Base-by-base conservation (phyloP, 2,888 invertebrate genomes). In the Blastobasis adustella region DNA sequence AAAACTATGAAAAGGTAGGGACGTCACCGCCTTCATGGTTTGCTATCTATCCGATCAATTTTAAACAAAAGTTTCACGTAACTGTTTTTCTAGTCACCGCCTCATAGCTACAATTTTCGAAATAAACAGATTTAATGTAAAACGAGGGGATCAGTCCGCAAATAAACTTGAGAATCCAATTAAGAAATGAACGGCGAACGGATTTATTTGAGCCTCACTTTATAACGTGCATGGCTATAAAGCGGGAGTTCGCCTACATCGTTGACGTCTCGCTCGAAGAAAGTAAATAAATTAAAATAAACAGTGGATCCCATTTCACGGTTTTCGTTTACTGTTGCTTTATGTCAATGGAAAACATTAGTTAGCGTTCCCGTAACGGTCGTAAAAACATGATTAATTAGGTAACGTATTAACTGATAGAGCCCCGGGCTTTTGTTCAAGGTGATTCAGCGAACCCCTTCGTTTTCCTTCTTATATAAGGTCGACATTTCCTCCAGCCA, bases 91-190 rank as follows among this genome's bases (percentile, higher is more conserved):
- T 23, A 23, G 23, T 23, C 23, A 23, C 23, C 3, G 23, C 23
- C 23, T 23, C 23, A 23, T 23, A 23, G 23, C 23, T 23, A 23
- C 23, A 23, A 23, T 23, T 23, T 23, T 23, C 23, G 23, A 23
- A 23, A 23, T 23, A 23, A 63, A 59, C 61, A 63, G 66, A 79
- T 73, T 74, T 69, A 68, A 78, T 79, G 77, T 82, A 76, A 82
- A 82, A 72, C 65, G 68, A 76, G 68, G 71, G 75, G 76, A 80
- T 82, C 79, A 76, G 70, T 79, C 73, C 76, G 77, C 81, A 82
- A 82, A 82, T 83, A 78, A 85, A 83, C 79, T 82, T 76, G 76
- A 81, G 81, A 80, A 81, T 79, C 77, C 82, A 85, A 86, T 86
- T 83, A 84, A 83, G 81, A 79, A 82, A 82, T 82, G 79, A 80